Evolutionary conservation across 1,140 invertebrate genomes (phyloP).

Genomic region (Aphelenchoides avenae): DNA sequence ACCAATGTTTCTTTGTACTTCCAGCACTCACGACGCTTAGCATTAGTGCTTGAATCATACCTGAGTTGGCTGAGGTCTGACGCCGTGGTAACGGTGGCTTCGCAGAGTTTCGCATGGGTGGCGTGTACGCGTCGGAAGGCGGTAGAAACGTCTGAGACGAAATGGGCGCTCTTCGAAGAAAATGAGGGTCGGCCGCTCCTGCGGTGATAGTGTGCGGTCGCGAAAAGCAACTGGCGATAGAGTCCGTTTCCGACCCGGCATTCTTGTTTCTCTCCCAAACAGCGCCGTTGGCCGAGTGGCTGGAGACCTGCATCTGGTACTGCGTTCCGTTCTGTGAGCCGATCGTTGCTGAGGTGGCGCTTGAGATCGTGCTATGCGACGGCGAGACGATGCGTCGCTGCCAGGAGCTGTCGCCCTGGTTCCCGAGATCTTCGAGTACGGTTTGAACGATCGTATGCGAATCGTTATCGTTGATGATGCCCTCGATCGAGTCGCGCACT

Average conservation of each 20-base stretch:
- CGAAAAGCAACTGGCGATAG: neutral
- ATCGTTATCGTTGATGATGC: conserved; percentile 12
- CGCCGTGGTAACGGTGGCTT: conserved; percentile 21
- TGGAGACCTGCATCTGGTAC: conserved; percentile 6
- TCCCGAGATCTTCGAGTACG: conserved; percentile 25
- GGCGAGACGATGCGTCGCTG: conserved; percentile 9
- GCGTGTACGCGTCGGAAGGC: neutral
- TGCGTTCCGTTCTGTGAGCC: neutral
- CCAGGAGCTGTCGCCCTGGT: conserved; percentile 8
- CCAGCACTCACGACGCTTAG: neutral
- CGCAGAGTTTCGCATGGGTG: conserved; percentile 6
- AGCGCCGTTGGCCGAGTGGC: conserved; percentile 2
- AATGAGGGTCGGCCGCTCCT: too few relatives aligned
- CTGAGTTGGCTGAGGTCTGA: neutral
- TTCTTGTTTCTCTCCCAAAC: conserved; percentile 2
- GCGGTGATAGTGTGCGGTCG: conserved; percentile 7
- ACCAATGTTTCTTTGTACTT: neutral
- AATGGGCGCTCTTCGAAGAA: conserved; percentile 10
- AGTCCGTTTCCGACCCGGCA: neutral
- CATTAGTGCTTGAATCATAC: too few relatives aligned
- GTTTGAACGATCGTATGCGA: conserved; percentile 24
- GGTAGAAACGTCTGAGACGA: conserved; percentile 25
- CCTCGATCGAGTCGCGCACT: conserved; percentile 29
- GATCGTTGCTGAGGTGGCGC: neutral
- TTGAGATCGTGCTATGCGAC: conserved; percentile 4